These are phyloP conservation scores for Turritopsis rubra DNA, from an alignment of 30 jellyfish, hydroid and myxozoan species.

Conservation along the genomic window DNA sequence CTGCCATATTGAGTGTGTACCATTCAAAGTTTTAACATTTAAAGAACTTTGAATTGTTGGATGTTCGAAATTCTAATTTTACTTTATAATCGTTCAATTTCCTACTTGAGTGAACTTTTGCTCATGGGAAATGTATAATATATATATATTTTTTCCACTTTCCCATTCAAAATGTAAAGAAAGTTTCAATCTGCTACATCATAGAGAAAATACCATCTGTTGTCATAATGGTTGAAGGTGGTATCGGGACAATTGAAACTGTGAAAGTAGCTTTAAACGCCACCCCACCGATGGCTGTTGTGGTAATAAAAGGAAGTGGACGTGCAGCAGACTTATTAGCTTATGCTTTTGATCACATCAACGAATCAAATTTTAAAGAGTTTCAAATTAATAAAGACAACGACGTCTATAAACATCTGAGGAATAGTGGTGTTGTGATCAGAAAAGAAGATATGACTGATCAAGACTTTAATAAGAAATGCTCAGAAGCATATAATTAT, in stretches of 20 bases:
- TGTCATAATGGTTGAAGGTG: slow-evolving; percentile 84
- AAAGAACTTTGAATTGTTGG: too few species aligned
- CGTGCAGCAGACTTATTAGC: slow-evolving; percentile 88
- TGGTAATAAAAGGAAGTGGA: slow-evolving; percentile 90
- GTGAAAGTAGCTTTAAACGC: slow-evolving; percentile 64
- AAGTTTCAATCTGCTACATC: too few species aligned
- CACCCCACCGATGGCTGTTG: slow-evolving; percentile 91
- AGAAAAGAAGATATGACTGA: not conserved
- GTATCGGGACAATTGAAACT: slow-evolving; percentile 75
- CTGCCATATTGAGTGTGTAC: too few species aligned
- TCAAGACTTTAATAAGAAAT: not conserved
- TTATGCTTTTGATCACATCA: slow-evolving; percentile 4
- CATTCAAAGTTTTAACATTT: too few species aligned
- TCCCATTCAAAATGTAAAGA: too few species aligned
- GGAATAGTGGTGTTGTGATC: not conserved
- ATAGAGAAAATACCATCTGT: slow-evolving; percentile 61
- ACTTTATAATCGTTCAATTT: too few species aligned
- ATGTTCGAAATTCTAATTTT: too few species aligned
- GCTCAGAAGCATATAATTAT: not conserved
- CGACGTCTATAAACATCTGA: not conserved
- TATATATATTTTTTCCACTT: too few species aligned
- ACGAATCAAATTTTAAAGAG: not conserved
- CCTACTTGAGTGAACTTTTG: too few species aligned
- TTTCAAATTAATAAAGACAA: too few species aligned
- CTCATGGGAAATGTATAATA: too few species aligned